Base-by-base conservation (phyloP, 2,888 invertebrate genomes). In the Ormyrus rosae region DNA sequence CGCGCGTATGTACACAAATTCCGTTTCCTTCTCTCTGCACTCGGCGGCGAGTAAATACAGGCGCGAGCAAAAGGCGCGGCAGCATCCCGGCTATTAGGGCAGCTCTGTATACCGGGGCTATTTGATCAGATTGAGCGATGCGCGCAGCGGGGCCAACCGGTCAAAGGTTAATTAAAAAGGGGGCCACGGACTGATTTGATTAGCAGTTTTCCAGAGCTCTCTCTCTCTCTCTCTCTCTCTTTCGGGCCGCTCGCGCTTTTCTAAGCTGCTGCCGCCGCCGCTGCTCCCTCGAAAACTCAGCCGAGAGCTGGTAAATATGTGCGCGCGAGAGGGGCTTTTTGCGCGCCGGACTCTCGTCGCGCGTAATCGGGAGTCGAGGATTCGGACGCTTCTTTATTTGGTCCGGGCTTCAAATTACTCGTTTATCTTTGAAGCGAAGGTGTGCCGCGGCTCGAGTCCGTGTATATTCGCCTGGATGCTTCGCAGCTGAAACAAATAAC, bases 81-180 rank as follows among this genome's bases (percentile, higher is more conserved):
- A n/a, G 48, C 56, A 70, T 45, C 65, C 63, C 60, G 63, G 50
- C 79, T 79, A 79, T 79, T 79, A 79, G 67, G 79, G 78, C 78
- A 73, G 19, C 19, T 19, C 19, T 34, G 34, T 34, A 34, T 34
- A 34, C 4, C n/a, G 9, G 48, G 71, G 63, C 69, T 85, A 85
- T 87, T 87, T 86, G 88, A 87, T 86, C 87, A 85, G 86, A 87
- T 87, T 84, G 85, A 85, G 86, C 80, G 83, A 74, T 58, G 80
- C 65, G 77, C 19, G 51, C n/a, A 9, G 67, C 58, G 65, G 50
- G 63, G 9, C 7, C 9, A 6, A 69, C 79, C 81, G 78, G 34
- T 34, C 83, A 82, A 84, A 85, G 87, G 87, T 88, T 87, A 86
- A 86, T 87, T 86, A 87, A 87, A 89, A 87, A 86, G 85, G 88